A percentile compares a stretch with the other conserved stretches of the same genome.
Evolutionary conservation across 2,797 vertebrate species (phyloP).

Genomic region (Aldrovandia affinis): DNA sequence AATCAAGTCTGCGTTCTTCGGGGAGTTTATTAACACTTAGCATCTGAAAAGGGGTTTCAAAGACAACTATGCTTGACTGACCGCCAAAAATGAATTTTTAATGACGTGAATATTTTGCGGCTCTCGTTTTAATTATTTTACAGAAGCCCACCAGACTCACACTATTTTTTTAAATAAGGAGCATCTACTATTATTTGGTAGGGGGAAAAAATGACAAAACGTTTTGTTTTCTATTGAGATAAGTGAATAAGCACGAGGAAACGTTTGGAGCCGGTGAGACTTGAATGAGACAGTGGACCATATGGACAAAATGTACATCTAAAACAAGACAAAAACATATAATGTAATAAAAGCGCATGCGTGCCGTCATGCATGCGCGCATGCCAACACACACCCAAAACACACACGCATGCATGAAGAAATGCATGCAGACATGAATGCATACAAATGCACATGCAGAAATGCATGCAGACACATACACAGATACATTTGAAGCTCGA

Average conservation of each 20-base stretch:
- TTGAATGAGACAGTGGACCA: constrained; percentile 9
- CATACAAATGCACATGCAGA: too few species aligned
- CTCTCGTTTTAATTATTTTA: constrained; percentile 42
- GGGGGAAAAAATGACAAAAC: constrained; percentile 37
- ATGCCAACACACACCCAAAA: background rate
- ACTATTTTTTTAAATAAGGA: constrained; percentile 18
- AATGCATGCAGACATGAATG: too few species aligned
- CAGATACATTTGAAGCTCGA: too few species aligned
- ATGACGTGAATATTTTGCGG: constrained; percentile 46
- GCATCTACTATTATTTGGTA: constrained; percentile 9
- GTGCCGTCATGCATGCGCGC: too few species aligned
- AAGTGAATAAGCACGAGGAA: constrained; percentile 20
- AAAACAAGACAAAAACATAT: constrained; percentile 47
- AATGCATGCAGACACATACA: too few species aligned
- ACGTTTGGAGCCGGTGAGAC: constrained; percentile 30
- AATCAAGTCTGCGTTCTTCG: constrained; percentile 68
- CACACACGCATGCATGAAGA: background rate
- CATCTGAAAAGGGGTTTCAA: constrained; percentile 64
- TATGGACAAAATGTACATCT: constrained; percentile 14
- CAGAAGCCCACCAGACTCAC: constrained; percentile 41
- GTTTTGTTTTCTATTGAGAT: constrained; percentile 24
- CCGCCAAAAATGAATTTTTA: constrained; percentile 50
- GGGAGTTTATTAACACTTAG: constrained; percentile 74
- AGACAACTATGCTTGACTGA: constrained; percentile 48
- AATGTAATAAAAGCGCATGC: too few species aligned